Base-by-base conservation (phyloP, 2,888 invertebrate species). In the Crocallis elinguaria region DNA sequence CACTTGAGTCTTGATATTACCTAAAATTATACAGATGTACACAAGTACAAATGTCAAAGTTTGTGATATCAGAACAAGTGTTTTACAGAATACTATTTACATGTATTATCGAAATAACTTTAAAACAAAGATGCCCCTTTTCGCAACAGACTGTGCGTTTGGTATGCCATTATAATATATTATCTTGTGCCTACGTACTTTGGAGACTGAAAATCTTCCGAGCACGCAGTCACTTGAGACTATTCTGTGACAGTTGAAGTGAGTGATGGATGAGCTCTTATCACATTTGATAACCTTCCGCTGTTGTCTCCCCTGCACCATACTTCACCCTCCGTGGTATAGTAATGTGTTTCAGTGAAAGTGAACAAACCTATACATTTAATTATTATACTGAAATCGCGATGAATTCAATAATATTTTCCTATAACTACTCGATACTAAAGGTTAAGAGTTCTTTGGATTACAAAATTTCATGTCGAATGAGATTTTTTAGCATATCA, bases 251-350 rank as follows among this genome's bases (percentile, higher is more conserved):
- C 77, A 77, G 77, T 73, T 59, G 58, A 49, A 55, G 57, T 66
- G 71, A 67, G 73, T 89, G 88, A 90, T 89, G 85, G 90, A 90
- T 90, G 83, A 68, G 80, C 74, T 82, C 78, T 89, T 89, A 90
- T 89, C 90, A 77, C 64, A 51, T 69, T 66, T 84, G 89, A 89
- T 90, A 90, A 89, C 89, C 89, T 85, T 86, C 78, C 75, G 76
- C 64, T 73, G 49, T 23, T 42, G 71, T 71, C 71, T 69, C 68
- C 73, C 73, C 73, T 73, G 67, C 61, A 60, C 72, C 54, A 69
- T 39, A 64, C 41, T 49, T 54, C 58, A 64, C 65, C 65, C 69
- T 36, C 57, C 46, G 49, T 59, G 12, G 51, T 38, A 45, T 58
- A 71, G 57, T 56, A 66, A 66, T 66, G 58, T 67, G 64, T 73